phyloP scores from a whole-genome alignment of 2,888 invertebrate genomes.

The Xestia xanthographa region DNA sequence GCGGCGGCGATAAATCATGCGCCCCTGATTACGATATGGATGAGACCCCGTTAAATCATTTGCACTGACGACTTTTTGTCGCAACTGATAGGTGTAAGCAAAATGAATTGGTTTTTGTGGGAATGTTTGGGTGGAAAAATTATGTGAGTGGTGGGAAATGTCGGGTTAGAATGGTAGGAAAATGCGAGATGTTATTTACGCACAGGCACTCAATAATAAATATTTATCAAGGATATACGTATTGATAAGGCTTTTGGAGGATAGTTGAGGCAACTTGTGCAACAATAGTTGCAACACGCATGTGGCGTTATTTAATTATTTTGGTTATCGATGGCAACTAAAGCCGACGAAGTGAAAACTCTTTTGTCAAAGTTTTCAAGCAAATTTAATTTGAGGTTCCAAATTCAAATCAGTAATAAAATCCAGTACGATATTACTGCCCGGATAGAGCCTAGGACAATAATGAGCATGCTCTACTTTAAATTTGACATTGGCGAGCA shows the following conservation, averaged over 20 bases:
- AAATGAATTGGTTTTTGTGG: conserved; percentile 31
- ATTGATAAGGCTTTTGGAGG: not conserved
- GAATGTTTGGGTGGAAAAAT: not conserved
- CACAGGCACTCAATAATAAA: not conserved
- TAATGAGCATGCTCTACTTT: no score
- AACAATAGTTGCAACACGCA: not conserved
- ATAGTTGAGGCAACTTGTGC: not conserved
- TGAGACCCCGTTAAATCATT: conserved; percentile 71
- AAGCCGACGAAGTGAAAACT: no score
- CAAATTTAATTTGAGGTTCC: no score
- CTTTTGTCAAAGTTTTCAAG: no score
- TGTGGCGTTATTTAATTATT: no score
- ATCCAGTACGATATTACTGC: no score
- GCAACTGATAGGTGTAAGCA: conserved; percentile 27
- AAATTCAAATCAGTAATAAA: no score
- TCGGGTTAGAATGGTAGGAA: not conserved
- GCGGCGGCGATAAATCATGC: conserved; percentile 65
- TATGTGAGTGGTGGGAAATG: not conserved
- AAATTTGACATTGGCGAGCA: no score
- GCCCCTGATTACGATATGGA: conserved; percentile 57
- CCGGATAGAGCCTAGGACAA: no score
- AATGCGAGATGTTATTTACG: not conserved
- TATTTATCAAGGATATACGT: not conserved
- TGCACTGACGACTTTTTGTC: conserved; percentile 52
- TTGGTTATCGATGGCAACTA: no score